Evolutionary conservation across 2,888 invertebrate genomes (phyloP).

Genomic region (Dicyrtoma fusca): DNA sequence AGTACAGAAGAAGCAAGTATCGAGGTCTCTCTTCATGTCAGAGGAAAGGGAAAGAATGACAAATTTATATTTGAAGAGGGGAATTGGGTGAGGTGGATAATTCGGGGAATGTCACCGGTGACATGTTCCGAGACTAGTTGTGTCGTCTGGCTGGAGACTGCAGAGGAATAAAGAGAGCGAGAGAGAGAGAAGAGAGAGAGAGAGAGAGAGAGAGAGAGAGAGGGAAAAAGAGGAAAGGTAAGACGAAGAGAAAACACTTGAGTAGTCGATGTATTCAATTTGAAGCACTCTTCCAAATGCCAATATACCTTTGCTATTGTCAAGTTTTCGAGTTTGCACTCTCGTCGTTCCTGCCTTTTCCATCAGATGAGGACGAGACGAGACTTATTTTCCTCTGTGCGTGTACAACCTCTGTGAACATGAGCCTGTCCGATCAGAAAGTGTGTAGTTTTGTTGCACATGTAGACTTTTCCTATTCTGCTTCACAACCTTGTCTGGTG

Average conservation of each 20-base stretch:
- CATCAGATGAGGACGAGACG: neutral
- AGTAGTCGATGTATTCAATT: conserved; percentile 55
- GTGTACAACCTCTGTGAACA: neutral
- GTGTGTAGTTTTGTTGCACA: too few relatives aligned
- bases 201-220: conserved; percentile 2
- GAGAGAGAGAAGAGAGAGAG: conserved; percentile 5
- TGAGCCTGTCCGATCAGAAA: too few relatives aligned
- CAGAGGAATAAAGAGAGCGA: neutral
- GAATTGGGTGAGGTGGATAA: conserved; percentile 42
- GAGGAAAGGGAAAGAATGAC: conserved; percentile 47
- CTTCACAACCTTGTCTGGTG: too few relatives aligned
- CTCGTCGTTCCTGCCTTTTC: conserved; percentile 8
- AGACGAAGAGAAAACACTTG: conserved; percentile 56
- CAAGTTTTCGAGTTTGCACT: conserved; percentile 40
- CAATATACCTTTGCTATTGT: conserved; percentile 48
- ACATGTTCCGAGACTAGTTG: conserved; percentile 38
- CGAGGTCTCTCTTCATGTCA: neutral
- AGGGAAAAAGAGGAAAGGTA: conserved; percentile 45
- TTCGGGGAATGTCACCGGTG: conserved; percentile 47
- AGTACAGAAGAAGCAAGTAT: too few relatives aligned
- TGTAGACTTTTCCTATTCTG: too few relatives aligned
- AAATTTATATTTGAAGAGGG: conserved; percentile 47
- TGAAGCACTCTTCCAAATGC: conserved; percentile 54
- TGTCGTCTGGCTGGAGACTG: neutral
- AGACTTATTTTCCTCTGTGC: too few relatives aligned